Evolutionary conservation across 2,113 vertebrate genomes (phyloP).

Genomic region (Lipophrys pholis): DNA sequence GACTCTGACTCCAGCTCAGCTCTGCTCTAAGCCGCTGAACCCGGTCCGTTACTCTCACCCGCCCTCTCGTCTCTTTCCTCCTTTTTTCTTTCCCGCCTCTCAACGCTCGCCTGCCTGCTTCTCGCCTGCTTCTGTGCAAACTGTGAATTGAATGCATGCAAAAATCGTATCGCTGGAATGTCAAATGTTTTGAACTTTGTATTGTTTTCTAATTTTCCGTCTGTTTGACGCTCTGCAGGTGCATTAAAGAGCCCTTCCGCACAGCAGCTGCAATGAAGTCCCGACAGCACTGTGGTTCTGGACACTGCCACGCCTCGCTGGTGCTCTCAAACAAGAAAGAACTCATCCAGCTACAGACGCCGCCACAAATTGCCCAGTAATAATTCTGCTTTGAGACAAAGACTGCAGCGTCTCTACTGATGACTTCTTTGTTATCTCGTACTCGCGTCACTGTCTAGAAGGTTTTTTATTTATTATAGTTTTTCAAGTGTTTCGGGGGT

Average conservation of each 20-base stretch:
- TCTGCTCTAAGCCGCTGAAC: constrained; percentile 75
- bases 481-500: constrained; percentile 35
- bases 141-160: constrained; percentile 30
- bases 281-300: constrained; percentile 45
- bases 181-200: background rate
- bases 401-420: constrained; percentile 2
- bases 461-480: constrained; percentile 52
- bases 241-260: constrained; percentile 49
- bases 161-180: background rate
- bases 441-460: constrained; percentile 39
- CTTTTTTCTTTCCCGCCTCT: constrained; percentile 39
- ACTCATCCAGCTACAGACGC: background rate
- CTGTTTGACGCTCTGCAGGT: constrained; percentile 54
- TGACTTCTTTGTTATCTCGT: constrained; percentile 26
- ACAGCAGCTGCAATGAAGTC: constrained; percentile 48
- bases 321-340: constrained; percentile 9
- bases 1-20: constrained; percentile 81
- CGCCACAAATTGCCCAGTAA: too few species aligned
- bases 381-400: too few species aligned
- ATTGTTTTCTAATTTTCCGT: constrained; percentile 14
- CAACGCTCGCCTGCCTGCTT: constrained; percentile 48
- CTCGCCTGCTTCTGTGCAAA: constrained; percentile 45
- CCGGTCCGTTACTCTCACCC: constrained; percentile 68
- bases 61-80: constrained; percentile 39
- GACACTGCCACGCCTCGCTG: constrained; percentile 31